A percentile compares a stretch with the other conserved stretches of the same genome.
phyloP scores from a whole-genome alignment of 30 jellyfish, hydroid and myxozoan species.

The Sanderia malayensis region DNA sequence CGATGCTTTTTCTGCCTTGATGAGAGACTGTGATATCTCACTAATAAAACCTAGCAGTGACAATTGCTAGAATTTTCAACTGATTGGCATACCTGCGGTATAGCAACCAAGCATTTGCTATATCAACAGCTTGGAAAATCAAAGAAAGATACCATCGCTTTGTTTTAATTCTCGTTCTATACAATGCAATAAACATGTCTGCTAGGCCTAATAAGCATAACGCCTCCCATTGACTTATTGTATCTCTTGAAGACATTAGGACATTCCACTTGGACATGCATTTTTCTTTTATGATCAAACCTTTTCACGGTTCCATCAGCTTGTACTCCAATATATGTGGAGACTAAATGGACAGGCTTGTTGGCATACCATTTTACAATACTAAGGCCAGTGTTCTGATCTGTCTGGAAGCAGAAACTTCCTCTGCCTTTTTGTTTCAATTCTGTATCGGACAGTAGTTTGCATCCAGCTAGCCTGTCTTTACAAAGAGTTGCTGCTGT shows the following conservation, averaged over 20 bases:
- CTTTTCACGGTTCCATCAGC: conserved; percentile 30
- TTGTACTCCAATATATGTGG: conserved; percentile 25
- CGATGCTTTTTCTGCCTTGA: background rate
- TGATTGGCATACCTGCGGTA: conserved; percentile 47
- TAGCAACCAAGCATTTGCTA: conserved; percentile 60
- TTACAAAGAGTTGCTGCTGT: conserved; percentile 37
- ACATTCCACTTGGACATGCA: conserved; percentile 12
- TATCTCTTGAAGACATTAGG: conserved; percentile 26
- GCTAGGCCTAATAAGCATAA: conserved; percentile 22
- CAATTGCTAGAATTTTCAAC: background rate
- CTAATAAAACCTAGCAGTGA: background rate
- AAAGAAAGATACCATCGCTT: conserved; percentile 46
- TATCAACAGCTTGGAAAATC: conserved; percentile 46
- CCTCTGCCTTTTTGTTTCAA: conserved; percentile 41
- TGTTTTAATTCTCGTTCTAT: conserved; percentile 27
- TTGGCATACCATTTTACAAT: conserved; percentile 19
- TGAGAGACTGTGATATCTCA: background rate
- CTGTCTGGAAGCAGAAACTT: conserved; percentile 14
- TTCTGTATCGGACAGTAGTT: conserved; percentile 8
- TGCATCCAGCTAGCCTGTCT: conserved; percentile 6
- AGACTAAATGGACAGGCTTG: conserved; percentile 19
- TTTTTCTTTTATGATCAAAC: conserved; percentile 19
- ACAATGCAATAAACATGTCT: conserved; percentile 46
- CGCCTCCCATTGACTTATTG: conserved; percentile 63
- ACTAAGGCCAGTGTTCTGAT: conserved; percentile 16